Base-by-base conservation (phyloP, 2,888 invertebrate genomes). In the Dynastes tityus region DNA sequence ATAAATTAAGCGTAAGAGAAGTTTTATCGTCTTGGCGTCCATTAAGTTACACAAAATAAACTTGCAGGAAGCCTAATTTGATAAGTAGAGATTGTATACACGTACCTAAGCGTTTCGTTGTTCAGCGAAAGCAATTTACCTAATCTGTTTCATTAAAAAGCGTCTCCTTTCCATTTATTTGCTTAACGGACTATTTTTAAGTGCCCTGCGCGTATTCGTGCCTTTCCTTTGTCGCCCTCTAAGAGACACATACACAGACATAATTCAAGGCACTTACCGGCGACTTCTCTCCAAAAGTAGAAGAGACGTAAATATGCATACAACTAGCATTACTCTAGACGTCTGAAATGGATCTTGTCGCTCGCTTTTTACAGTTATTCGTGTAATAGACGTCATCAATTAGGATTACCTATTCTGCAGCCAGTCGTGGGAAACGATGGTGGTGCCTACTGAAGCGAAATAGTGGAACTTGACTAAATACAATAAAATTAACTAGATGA, bases 311-410 rank as follows among this genome's bases (percentile, higher is more conserved):
- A 22, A 55, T 9, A n/a, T 55, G 55, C 55, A 22, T 63, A 29
- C 27, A 63, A 63, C 63, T 11, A 29, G 5, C 51, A 51, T 68
- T 68, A 68, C 49, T 53, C 51, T 22, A 68, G 68, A 49, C 68
- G 40, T 32, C 73, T 40, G 16, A 58, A 61, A 73, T 73, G 58
- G 73, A 73, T 73, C 37, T 22, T 37, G 29, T n/a, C n/a, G 29
- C 73, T 27, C 58, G 73, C 40, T 73, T 73, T 73, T 73, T 73
- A 73, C 58, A 58, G 58, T 61, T 67, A 16, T 45, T 40, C 5
- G 58, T 45, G 40, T 73, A 73, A 73, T 73, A 73, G 73, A 58
- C 22, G 73, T 40, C 58, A 73, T 73, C 73, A 73, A 73, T 73
- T 73, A 40, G 73, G 73, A 73, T 73, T 73, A 73, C 73, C 73